phyloP scores from a whole-genome alignment of 2,113 vertebrate genomes.

The Callithrix jacchus region DNA sequence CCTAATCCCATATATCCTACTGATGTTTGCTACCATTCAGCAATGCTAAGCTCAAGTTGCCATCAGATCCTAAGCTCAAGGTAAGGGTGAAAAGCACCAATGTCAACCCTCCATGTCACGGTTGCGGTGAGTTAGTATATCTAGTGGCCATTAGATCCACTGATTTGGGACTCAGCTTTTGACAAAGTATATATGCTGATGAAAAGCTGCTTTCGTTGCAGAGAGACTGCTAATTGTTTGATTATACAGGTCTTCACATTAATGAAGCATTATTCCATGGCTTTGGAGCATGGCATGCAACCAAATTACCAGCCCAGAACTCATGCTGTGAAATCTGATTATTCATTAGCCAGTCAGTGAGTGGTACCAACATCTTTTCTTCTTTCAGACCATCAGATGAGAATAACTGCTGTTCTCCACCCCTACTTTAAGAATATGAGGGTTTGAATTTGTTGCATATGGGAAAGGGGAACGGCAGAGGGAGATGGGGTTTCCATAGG shows the following conservation, averaged over 20 bases:
- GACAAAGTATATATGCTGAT: slow-evolving; percentile 91
- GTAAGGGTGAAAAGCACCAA: slow-evolving; percentile 43
- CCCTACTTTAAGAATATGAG: slow-evolving; percentile 74
- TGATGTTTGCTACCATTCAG: not conserved
- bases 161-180: slow-evolving; percentile 88
- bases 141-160: slow-evolving; percentile 83
- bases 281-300: slow-evolving; percentile 97
- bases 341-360: slow-evolving; percentile 99
- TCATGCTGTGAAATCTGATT: slow-evolving; percentile 99
- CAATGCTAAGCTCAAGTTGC: not conserved
- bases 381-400: slow-evolving; percentile 86
- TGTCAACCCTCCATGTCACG: slow-evolving; percentile 57
- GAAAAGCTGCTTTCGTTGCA: slow-evolving; percentile 93
- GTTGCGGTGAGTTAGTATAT: slow-evolving; percentile 73
- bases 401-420: slow-evolving; percentile 81
- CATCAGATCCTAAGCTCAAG: not conserved
- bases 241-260: slow-evolving; percentile 99
- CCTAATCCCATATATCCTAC: not conserved
- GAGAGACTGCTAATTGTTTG: slow-evolving; percentile 98
- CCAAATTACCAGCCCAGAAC: slow-evolving; percentile 98
- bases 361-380: slow-evolving; percentile 93
- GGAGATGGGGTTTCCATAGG: not conserved
- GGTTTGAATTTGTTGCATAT: slow-evolving; percentile 71
- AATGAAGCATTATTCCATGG: slow-evolving; percentile 98
- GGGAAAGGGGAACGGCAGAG: not conserved